Conservation (phyloP, 2,888 invertebrate genomes). For the Hemicrepidius hirtus region DNA sequence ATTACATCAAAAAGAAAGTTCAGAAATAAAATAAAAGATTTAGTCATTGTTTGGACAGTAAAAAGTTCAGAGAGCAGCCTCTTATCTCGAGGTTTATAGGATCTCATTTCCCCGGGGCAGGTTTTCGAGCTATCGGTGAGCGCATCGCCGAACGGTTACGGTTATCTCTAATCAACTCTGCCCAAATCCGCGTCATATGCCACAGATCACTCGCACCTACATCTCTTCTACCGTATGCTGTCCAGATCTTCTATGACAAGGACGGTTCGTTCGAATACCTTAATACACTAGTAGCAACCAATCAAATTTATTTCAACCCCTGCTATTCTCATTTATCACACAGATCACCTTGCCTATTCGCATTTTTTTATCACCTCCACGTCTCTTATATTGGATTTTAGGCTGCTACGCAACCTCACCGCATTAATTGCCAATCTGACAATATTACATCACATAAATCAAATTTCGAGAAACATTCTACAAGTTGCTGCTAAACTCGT, state of each 20-base stretch:
- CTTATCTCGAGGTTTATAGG: slow-evolving; percentile 60
- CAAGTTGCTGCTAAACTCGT: slow-evolving; percentile 23
- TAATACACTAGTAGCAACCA: slow-evolving; percentile 36
- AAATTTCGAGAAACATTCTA: slow-evolving; percentile 32
- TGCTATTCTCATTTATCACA: slow-evolving; percentile 15
- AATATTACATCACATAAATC: slow-evolving; percentile 30
- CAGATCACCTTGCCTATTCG: slow-evolving; percentile 25
- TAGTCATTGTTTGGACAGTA: slow-evolving; percentile 64
- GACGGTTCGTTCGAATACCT: slow-evolving; percentile 42
- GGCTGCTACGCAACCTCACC: slow-evolving; percentile 21
- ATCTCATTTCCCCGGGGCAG: slow-evolving; percentile 59
- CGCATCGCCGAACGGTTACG: slow-evolving; percentile 58
- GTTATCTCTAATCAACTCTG: slow-evolving; percentile 60
- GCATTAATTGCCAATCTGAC: slow-evolving; percentile 31
- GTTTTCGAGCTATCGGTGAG: slow-evolving; percentile 55
- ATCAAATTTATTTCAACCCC: slow-evolving; percentile 25
- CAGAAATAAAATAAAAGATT: slow-evolving; percentile 63
- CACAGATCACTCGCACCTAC: slow-evolving; percentile 48
- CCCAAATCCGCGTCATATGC: slow-evolving; percentile 50
- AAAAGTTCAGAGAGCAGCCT: slow-evolving; percentile 59
- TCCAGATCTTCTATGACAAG: slow-evolving; percentile 40
- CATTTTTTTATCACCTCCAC: slow-evolving; percentile 18
- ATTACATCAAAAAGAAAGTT: slow-evolving; percentile 59
- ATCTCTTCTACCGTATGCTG: slow-evolving; percentile 17
- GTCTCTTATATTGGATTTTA: slow-evolving; percentile 20